Evolutionary conservation across 2,113 vertebrate species (phyloP).

Genomic region (Oplegnathus fasciatus): DNA sequence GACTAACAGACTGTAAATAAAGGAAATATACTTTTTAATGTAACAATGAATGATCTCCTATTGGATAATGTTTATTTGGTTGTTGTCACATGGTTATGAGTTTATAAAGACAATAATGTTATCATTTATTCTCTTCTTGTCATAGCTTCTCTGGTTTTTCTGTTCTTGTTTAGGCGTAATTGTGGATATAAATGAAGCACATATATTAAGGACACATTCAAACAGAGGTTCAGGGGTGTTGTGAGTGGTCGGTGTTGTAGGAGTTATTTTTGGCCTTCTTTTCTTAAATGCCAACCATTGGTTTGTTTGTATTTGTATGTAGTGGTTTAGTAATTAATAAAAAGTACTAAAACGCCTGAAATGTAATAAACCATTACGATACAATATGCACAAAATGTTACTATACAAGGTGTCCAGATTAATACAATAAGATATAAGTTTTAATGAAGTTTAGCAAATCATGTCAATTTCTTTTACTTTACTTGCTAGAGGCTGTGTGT

Average conservation of each 20-base stretch:
- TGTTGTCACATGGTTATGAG: background rate
- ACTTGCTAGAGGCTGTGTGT: background rate
- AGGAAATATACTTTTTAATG: slow-evolving; percentile 1
- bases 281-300: background rate
- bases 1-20: slow-evolving; percentile 24
- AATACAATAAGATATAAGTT: background rate
- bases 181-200: background rate
- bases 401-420: background rate
- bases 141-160: background rate
- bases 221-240: background rate
- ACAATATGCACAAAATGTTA: background rate
- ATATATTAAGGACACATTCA: background rate
- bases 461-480: background rate
- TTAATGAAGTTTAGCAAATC: background rate
- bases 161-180: background rate
- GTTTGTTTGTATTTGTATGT: background rate
- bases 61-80: background rate
- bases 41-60: slow-evolving; percentile 40
- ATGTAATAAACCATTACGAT: background rate
- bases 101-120: background rate
- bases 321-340: background rate
- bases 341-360: background rate
- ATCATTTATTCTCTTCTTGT: background rate
- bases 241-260: background rate
- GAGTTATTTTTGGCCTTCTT: background rate